Evolutionary conservation across 2,113 vertebrate genomes (phyloP), one percentile per base, ranked within the genome.

Genomic region (Archocentrus centrarchus): DNA sequence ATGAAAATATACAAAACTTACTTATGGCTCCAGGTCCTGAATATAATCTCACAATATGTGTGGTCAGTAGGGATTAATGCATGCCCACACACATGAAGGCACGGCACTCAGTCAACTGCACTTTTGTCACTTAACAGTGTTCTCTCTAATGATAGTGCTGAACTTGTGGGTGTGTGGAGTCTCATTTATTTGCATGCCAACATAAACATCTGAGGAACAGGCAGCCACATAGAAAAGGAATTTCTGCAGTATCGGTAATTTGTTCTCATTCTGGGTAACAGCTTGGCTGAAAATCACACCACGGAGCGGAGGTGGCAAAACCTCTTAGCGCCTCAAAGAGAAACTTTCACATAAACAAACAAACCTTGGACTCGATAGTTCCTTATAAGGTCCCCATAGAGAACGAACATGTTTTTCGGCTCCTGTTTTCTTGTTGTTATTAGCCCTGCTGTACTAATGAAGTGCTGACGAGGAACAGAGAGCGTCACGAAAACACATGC

Each of bases 361-460:
- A 79, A 64, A 62, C 79, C 75, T 79, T 86, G 75, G 81, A 75
- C 44, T 78, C 18, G 53, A 84, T 83, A 44, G 58, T 77, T 87
- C 57, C 57, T 86, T 3, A 63, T 59, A 39, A 50, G 41, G 63
- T 88, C 83, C 53, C 53, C 22, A 1, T 32, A 35, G 81, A 76
- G 76, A 82, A 41, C 17, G 63, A 68, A 44, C 75, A 27, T 62
- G 79, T 82, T 85, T 68, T 84, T 73, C 58, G 32, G 64, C 81
- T 35, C 70, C 37, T 82, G 73, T 85, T 37, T 79, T 80, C n/a
- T 64, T 60, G 53, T 86, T 87, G 66, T 94, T 88, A 92, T 81
- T 84, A 86, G 64, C 85, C 86, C 55, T 47, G 75, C 78, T 15
- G 66, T 58, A 77, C 87, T 94, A 89, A 92, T 90, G 85, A 94